Percentiles rank a stretch among this genome's conserved stretches.
Evolutionary conservation across 1,140 invertebrate species (phyloP).

Genomic region (Lepidurus apus): DNA sequence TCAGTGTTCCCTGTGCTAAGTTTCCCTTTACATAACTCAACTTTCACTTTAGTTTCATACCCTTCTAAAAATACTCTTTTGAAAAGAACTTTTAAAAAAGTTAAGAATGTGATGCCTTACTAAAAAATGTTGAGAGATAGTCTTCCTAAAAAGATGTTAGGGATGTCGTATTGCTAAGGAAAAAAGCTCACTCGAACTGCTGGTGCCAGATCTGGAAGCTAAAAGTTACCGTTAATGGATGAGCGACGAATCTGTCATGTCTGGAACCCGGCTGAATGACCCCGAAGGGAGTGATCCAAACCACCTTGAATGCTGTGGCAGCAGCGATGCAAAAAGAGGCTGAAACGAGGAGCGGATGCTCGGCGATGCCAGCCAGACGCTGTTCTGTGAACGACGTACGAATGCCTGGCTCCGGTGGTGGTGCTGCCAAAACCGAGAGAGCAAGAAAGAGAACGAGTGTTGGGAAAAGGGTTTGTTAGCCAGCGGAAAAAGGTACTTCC

Average conservation of each 20-base stretch:
- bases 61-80: no score
- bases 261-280: conserved; percentile 13
- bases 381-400: background rate
- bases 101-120: no score
- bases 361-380: background rate
- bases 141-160: background rate
- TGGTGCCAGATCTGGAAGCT: background rate
- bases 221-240: conserved; percentile 10
- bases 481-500: background rate
- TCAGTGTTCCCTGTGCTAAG: no score
- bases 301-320: conserved; percentile 10
- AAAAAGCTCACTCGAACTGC: background rate
- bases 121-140: background rate
- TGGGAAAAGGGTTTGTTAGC: background rate
- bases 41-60: no score
- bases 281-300: conserved; percentile 10
- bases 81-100: no score
- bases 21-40: no score
- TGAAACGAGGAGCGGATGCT: background rate
- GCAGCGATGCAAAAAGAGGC: conserved; percentile 9
- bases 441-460: background rate
- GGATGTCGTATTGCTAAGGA: no score
- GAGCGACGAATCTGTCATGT: conserved; percentile 12
- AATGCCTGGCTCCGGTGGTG: background rate
- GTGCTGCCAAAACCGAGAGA: background rate